Evolutionary conservation across 1,140 invertebrate species (phyloP), one percentile per base, ranked within the genome.

Genomic region (Temnothorax curvispinosus): DNA sequence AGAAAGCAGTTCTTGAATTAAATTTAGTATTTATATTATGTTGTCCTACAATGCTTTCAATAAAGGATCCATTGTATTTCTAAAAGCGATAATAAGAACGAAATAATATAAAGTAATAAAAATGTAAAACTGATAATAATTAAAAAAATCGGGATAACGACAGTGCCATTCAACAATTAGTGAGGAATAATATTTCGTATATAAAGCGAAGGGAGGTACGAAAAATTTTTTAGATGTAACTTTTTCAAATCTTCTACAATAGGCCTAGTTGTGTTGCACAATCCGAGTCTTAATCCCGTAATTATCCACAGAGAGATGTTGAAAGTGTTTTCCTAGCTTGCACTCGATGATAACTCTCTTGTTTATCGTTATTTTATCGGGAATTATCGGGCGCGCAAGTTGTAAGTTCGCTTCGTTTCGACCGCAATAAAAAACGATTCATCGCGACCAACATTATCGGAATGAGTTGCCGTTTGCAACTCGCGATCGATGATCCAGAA

Each of bases 301-400:
- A 71, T 81, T 41, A 69, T 71, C 27, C 7, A 11, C 44, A 9
- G 52, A 58, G 11, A 54, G 62, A 69, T 35, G 21, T 54, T 81
- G 64, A 69, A 58, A 69, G 47, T 80, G 44, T 80, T 80, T 80
- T 80, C 8, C 38, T 54, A 54, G 41, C 47, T 54, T 6, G 65
- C 2, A 54, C 52, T 81, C 13, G 77, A 69, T 81, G 77, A 69
- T 81, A 69, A 81, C 35, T 81, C 7, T 15, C 11, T 8, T 81
- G 15, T 71, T 27, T 69, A 71, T 81, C 77, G 47, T 81, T 9
- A 11, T 21, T 60, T 84, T 84, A 84, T 84, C 80, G 35, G 15
- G 38, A 11, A 71, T 71, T 71, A 84, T 71, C 41, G 13, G 27
- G 7, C 2, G 21, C 15, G 11, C 27, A 13, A 58, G 15, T 71